Evolutionary conservation across 2,888 invertebrate species (phyloP).

Genomic region (Tuberolachnus salignus): DNA sequence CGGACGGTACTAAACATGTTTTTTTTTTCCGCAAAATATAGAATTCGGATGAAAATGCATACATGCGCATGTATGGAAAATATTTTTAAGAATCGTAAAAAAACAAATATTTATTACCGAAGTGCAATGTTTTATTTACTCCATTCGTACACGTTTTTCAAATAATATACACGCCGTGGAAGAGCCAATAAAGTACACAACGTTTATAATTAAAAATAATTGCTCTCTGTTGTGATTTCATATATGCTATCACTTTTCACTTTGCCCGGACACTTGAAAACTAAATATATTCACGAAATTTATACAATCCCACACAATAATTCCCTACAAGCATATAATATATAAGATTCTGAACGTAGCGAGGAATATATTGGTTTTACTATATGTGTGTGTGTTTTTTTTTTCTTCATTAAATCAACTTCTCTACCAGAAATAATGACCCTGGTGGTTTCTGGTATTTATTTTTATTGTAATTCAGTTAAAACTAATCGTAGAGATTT

Average conservation of each 20-base stretch:
- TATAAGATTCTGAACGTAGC: no score
- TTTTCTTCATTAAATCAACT: no score
- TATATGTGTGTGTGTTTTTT: no score
- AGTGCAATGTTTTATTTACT: not conserved
- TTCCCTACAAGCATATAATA: no score
- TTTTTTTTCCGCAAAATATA: no score
- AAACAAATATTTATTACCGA: conserved; percentile 13
- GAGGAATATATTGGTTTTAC: no score
- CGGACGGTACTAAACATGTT: no score
- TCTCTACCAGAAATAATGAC: no score
- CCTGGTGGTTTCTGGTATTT: no score
- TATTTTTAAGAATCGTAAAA: not conserved
- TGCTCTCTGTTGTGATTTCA: not conserved
- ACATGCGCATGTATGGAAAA: not conserved
- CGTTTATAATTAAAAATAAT: conserved; percentile 41
- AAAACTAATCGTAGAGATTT: no score
- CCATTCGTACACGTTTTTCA: conserved; percentile 2
- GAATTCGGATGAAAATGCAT: no score
- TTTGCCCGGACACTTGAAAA: conserved; percentile 34
- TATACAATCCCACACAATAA: not conserved
- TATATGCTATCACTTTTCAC: conserved; percentile 27
- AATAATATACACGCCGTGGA: not conserved
- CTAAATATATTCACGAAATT: conserved; percentile 43
- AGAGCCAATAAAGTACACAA: conserved; percentile 9
- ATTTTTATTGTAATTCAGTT: no score